A percentile compares a stretch with the other conserved stretches of the same genome.
Evolutionary conservation across 2,797 vertebrate genomes (phyloP).

Genomic region (Lepus townsendii): DNA sequence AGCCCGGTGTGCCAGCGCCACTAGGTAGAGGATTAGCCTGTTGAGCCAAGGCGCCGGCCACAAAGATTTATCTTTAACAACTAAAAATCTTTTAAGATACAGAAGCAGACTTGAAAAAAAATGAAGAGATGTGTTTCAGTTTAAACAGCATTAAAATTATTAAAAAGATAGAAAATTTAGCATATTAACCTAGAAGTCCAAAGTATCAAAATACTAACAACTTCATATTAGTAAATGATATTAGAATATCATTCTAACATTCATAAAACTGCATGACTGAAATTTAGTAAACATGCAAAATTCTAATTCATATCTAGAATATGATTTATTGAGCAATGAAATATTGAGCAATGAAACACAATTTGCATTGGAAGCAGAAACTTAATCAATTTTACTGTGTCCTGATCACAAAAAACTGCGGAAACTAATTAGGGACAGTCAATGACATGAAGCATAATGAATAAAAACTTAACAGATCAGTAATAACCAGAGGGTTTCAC

Average conservation of each 20-base stretch:
- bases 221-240: not conserved
- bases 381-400: not conserved
- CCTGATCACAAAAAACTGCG: not conserved
- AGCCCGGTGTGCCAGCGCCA: no score
- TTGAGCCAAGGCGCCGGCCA: no score
- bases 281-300: not conserved
- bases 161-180: slow-evolving; percentile 16
- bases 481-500: not conserved
- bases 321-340: not conserved
- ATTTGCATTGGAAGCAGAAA: slow-evolving; percentile 18
- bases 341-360: not conserved
- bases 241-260: not conserved
- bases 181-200: not conserved
- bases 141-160: not conserved
- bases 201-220: slow-evolving; percentile 16
- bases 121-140: not conserved
- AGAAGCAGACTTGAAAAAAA: not conserved
- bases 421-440: not conserved
- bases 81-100: not conserved
- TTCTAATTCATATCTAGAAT: not conserved
- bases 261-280: not conserved
- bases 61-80: not conserved
- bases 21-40: no score
- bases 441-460: not conserved
- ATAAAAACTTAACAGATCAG: slow-evolving; percentile 14